Percentiles rank a stretch among this genome's conserved stretches.
These are phyloP conservation scores for Podargus strigoides DNA, from an alignment of 2,797 vertebrate species.

Conservation along the genomic window DNA sequence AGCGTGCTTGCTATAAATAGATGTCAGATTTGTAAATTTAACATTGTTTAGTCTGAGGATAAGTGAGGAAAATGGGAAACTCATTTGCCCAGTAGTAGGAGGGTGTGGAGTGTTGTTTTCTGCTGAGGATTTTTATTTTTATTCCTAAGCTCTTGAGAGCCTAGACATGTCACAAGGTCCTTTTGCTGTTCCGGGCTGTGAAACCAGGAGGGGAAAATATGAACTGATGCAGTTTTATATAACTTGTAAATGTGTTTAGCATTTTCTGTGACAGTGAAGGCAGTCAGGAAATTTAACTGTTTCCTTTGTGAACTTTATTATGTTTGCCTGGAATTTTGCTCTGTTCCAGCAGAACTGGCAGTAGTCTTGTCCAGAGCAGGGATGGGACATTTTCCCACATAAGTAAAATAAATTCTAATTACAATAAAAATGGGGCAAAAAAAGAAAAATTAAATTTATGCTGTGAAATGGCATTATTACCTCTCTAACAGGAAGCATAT, in stretches of 20 bases:
- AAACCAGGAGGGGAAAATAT: conserved; percentile 60
- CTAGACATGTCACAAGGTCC: conserved; percentile 21
- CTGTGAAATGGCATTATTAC: conserved; percentile 36
- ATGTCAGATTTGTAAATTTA: conserved; percentile 10
- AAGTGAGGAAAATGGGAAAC: conserved; percentile 56
- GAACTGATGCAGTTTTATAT: conserved; percentile 41
- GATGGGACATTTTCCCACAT: background rate
- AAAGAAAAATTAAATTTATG: background rate
- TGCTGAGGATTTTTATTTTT: conserved; percentile 25
- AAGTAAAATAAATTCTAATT: background rate
- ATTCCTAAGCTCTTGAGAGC: conserved; percentile 12
- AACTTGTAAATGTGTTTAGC: conserved; percentile 41
- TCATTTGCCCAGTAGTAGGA: conserved; percentile 19
- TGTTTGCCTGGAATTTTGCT: background rate
- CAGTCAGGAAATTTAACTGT: conserved; percentile 41
- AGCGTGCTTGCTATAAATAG: conserved; percentile 1
- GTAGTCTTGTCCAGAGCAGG: background rate
- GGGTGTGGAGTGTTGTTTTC: conserved; percentile 52
- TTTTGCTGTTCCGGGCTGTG: background rate
- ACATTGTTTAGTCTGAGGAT: conserved; percentile 53
- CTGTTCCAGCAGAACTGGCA: background rate
- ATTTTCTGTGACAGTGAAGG: conserved; percentile 16
- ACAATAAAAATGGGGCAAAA: background rate
- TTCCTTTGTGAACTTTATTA: conserved; percentile 52
- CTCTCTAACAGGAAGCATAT: conserved; percentile 43